phyloP scores from a whole-genome alignment of 2,797 vertebrate genomes.

The Glossophaga mutica region DNA sequence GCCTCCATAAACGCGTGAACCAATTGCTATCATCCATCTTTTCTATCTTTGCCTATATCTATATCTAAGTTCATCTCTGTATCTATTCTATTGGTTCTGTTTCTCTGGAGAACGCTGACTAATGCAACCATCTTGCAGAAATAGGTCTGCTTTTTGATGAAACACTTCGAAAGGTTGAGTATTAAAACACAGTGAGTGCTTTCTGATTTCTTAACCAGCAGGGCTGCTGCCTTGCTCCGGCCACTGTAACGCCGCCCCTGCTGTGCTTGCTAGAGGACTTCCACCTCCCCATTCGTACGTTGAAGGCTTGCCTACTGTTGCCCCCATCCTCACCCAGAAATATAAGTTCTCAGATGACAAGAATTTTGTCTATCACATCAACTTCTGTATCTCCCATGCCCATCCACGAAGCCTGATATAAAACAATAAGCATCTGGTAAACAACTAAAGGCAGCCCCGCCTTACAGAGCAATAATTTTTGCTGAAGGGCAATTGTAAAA shows the following conservation, averaged over 20 bases:
- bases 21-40: neutral
- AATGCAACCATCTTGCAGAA: neutral
- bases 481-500: neutral
- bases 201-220: neutral
- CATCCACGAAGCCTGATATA: neutral
- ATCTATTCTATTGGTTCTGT: neutral
- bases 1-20: accelerated
- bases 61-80: accelerated
- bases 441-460: neutral
- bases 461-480: neutral
- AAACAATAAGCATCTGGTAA: neutral
- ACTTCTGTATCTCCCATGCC: neutral
- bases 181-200: neutral
- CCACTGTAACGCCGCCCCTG: accelerated
- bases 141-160: neutral
- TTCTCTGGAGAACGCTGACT: neutral
- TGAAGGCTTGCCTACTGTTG: neutral
- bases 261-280: neutral
- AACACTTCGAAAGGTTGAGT: neutral
- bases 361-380: neutral
- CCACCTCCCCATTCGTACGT: neutral
- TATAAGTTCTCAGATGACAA: neutral
- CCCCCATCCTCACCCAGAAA: neutral
- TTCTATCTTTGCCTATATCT: accelerated
- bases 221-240: accelerated